Percentiles rank a stretch among this genome's conserved stretches.
phyloP scores from a whole-genome alignment of 2,888 invertebrate species.

The Harmothoe impar region DNA sequence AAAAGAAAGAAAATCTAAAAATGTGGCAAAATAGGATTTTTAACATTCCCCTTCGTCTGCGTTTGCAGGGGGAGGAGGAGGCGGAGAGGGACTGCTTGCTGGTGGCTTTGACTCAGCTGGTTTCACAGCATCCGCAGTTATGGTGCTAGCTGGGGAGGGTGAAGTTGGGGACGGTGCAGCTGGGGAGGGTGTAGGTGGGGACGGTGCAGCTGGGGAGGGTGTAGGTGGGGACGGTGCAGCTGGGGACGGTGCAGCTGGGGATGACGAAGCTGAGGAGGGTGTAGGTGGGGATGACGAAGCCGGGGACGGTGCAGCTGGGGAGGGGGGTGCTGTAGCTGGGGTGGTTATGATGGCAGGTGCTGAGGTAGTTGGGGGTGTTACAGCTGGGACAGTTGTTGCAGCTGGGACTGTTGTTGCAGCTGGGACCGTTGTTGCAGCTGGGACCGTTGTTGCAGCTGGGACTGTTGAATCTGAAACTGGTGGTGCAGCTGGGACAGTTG shows the following conservation, averaged over 20 bases:
- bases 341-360: background rate
- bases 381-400: too few relatives aligned
- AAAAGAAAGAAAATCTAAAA: too few relatives aligned
- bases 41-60: too few relatives aligned
- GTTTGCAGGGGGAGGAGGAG: too few relatives aligned
- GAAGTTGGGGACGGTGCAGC: too few relatives aligned
- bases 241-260: background rate
- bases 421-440: background rate
- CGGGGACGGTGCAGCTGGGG: background rate
- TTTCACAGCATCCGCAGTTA: too few relatives aligned
- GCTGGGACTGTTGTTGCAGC: background rate
- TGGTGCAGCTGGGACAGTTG: background rate
- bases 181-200: too few relatives aligned
- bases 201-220: background rate
- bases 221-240: background rate
- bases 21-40: too few relatives aligned
- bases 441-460: background rate
- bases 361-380: background rate
- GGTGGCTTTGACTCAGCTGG: too few relatives aligned
- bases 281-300: background rate
- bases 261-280: background rate
- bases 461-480: background rate
- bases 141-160: too few relatives aligned
- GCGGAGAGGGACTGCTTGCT: too few relatives aligned
- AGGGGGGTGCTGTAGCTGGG: background rate